phyloP scores from a whole-genome alignment of 2,888 invertebrate species.

The Volucella zonaria region DNA sequence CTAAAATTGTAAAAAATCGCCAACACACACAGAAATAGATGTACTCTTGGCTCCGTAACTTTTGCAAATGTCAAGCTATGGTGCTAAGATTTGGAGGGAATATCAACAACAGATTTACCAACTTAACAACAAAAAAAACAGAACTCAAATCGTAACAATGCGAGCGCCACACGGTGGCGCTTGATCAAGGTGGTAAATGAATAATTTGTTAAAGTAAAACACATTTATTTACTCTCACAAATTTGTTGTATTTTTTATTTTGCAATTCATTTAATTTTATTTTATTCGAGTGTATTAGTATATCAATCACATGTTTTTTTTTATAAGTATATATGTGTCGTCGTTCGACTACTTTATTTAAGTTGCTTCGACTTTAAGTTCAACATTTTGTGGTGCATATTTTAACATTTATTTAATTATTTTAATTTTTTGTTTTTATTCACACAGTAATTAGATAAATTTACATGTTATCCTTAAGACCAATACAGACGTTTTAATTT shows the following conservation, averaged over 20 bases:
- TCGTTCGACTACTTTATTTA: constrained; percentile 28
- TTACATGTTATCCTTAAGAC: constrained; percentile 9
- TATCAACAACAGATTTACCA: too few relatives aligned
- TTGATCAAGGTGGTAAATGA: background rate
- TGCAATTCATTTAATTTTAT: constrained; percentile 8
- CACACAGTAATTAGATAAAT: constrained; percentile 30
- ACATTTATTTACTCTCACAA: background rate
- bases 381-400: constrained; percentile 40
- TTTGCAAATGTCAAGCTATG: too few relatives aligned
- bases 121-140: too few relatives aligned
- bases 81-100: too few relatives aligned
- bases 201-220: background rate
- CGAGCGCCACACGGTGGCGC: too few relatives aligned
- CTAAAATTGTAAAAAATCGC: too few relatives aligned
- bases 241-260: constrained; percentile 21
- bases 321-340: constrained; percentile 5
- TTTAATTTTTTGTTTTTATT: background rate
- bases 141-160: too few relatives aligned
- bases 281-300: constrained; percentile 20
- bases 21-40: too few relatives aligned
- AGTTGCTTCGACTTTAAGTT: constrained; percentile 22
- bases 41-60: too few relatives aligned
- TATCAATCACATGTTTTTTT: constrained; percentile 17
- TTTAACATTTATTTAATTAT: constrained; percentile 26
- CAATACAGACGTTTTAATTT: background rate